Evolutionary conservation across 1,140 invertebrate genomes (phyloP).

Genomic region (Metopolophium dirhodum): DNA sequence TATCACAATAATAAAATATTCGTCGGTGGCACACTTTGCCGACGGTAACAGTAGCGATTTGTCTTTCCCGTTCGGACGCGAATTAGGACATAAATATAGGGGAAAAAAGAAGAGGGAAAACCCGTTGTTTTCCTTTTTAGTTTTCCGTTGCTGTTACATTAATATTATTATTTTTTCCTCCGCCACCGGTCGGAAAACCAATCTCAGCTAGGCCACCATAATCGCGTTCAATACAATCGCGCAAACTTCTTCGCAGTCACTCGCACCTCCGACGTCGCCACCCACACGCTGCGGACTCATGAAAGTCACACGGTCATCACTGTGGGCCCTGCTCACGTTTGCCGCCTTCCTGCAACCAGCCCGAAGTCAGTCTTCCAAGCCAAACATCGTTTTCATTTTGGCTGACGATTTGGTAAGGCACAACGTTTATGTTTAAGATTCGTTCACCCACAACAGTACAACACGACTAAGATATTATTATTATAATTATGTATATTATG

Average conservation of each 20-base stretch:
- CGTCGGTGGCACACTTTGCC: background rate
- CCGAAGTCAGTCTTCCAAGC: constrained; percentile 55
- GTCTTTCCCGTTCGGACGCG: background rate
- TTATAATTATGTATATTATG: background rate
- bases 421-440: background rate
- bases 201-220: background rate
- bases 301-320: background rate
- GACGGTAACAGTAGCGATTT: background rate
- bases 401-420: constrained; percentile 70
- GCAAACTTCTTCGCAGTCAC: background rate
- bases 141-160: no score
- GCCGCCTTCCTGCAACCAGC: background rate
- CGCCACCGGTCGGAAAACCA: background rate
- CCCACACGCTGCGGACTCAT: background rate
- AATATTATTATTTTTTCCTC: background rate
- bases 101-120: background rate
- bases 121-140: background rate
- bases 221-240: constrained; percentile 11
- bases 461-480: background rate
- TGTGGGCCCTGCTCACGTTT: background rate
- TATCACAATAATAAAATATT: background rate
- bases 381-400: constrained; percentile 70
- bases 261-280: no score
- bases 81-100: background rate
- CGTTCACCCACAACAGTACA: background rate